Evolutionary conservation across 2,888 invertebrate genomes (phyloP), one percentile per base, ranked within the genome.

Genomic region (Hipparchia sbordonii): DNA sequence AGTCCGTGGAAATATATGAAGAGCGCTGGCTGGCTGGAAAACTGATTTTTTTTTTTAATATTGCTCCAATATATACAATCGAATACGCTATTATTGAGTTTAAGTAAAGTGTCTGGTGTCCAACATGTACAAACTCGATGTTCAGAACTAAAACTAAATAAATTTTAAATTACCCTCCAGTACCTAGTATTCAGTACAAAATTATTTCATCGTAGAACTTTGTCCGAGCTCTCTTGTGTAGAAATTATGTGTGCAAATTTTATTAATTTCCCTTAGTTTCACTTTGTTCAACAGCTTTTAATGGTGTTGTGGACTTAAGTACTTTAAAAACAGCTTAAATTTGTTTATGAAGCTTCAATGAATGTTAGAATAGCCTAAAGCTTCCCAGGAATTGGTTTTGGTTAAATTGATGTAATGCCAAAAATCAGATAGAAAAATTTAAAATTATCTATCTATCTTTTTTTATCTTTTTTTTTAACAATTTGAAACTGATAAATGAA

Each of bases 191-290:
- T 75, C 71, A 71, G 75, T 78, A 79, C 77, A 78, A 77, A 78
- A 78, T 76, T 79, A 73, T 79, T 79, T 78, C 76, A 74, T 75
- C 65, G 76, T 67, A 77, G 70, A 82, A 82, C 78, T 82, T 82
- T 74, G 73, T 75, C 74, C 70, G 71, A 70, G 70, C 72, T 73
- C 75, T 74, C 74, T 75, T 72, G 75, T 76, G 77, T 76, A 76
- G 74, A 78, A 80, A 81, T 80, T 81, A 81, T 81, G 69, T 81
- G 79, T 81, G 79, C 78, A 80, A 82, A 82, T 82, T 81, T 79
- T 80, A 82, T 82, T 82, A 83, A 82, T 82, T 80, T 81, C 78
- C 77, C 81, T 77, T 78, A 80, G 79, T 81, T 82, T 65, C 72
- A 74, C 63, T 75, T 70, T 67, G 74, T 70, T 72, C 71, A 72